phyloP scores from a whole-genome alignment of 1,140 invertebrate genomes.

The Littorina saxatilis region DNA sequence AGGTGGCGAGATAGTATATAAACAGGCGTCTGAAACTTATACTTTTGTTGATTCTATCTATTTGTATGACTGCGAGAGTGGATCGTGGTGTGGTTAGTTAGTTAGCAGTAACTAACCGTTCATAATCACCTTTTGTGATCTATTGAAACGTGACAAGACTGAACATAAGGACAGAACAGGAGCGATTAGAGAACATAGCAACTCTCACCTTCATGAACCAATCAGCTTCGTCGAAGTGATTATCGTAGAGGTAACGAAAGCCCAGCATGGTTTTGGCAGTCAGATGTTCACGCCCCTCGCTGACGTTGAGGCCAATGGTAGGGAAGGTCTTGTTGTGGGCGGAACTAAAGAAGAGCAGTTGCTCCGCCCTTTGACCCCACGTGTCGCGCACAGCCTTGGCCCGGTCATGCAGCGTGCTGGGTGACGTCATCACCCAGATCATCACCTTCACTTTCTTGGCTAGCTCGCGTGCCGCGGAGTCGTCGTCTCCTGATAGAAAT shows the following conservation, averaged over 20 bases:
- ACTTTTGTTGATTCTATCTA: no score
- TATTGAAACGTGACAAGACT: no score
- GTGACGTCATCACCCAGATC: slow-evolving; percentile 97
- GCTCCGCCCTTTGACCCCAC: slow-evolving; percentile 76
- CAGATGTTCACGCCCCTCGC: slow-evolving; percentile 68
- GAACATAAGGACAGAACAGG: no score
- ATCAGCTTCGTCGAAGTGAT: slow-evolving; percentile 78
- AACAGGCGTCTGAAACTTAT: no score
- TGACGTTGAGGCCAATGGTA: slow-evolving; percentile 48
- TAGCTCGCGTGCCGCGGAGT: slow-evolving; percentile 83
- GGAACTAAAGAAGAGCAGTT: slow-evolving; percentile 75
- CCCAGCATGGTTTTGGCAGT: slow-evolving; percentile 72
- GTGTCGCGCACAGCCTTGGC: slow-evolving; percentile 92
- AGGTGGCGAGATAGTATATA: no score
- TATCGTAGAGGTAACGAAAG: slow-evolving; percentile 81
- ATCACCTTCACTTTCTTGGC: slow-evolving; percentile 83
- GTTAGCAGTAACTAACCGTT: no score
- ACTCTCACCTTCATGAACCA: slow-evolving; percentile 75
- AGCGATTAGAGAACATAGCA: no score
- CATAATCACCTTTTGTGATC: no score
- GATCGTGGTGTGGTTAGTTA: no score
- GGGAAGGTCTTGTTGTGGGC: slow-evolving; percentile 26
- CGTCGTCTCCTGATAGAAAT: slow-evolving; percentile 77
- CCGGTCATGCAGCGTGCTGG: slow-evolving; percentile 85
- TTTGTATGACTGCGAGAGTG: no score